A percentile compares a stretch with the other conserved stretches of the same genome.
Evolutionary conservation across 2,113 vertebrate species (phyloP).

Genomic region (Cebus imitator): DNA sequence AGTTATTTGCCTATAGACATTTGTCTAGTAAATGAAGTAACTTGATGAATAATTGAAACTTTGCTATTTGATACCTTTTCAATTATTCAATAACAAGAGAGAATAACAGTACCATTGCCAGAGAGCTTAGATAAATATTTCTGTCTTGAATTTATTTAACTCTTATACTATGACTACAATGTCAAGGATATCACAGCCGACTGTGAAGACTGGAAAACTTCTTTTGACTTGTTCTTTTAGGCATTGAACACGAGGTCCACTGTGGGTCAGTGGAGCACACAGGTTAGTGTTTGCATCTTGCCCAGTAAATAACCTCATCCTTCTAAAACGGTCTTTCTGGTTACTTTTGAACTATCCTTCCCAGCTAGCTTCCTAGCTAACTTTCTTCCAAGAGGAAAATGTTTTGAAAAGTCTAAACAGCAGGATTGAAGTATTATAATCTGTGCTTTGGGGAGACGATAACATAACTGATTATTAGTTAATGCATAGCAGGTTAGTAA

Average conservation of each 20-base stretch:
- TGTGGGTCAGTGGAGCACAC: neutral
- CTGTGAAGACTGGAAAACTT: neutral
- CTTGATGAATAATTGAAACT: constrained; percentile 83
- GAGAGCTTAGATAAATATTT: constrained; percentile 77
- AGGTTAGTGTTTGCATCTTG: constrained; percentile 44
- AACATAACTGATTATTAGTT: neutral
- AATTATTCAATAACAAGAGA: constrained; percentile 82
- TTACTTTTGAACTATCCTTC: neutral
- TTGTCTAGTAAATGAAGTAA: constrained; percentile 81
- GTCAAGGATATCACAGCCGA: neutral
- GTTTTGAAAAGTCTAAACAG: neutral
- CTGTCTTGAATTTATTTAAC: constrained; percentile 74
- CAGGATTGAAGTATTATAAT: accelerated
- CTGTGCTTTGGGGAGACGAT: constrained; percentile 12
- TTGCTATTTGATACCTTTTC: constrained; percentile 81
- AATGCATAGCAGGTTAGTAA: constrained; percentile 9
- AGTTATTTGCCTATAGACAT: constrained; percentile 81
- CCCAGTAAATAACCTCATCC: constrained; percentile 2
- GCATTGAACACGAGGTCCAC: neutral
- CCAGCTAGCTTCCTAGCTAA: neutral
- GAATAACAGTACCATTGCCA: constrained; percentile 76
- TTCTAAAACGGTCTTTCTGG: constrained; percentile 32
- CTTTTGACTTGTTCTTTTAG: constrained; percentile 21
- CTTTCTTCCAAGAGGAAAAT: constrained; percentile 45
- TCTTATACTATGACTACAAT: constrained; percentile 55